Percentiles rank a stretch among this genome's conserved stretches.
Conservation (phyloP, 2,888 invertebrate species). For the Chouioia cunea region DNA sequence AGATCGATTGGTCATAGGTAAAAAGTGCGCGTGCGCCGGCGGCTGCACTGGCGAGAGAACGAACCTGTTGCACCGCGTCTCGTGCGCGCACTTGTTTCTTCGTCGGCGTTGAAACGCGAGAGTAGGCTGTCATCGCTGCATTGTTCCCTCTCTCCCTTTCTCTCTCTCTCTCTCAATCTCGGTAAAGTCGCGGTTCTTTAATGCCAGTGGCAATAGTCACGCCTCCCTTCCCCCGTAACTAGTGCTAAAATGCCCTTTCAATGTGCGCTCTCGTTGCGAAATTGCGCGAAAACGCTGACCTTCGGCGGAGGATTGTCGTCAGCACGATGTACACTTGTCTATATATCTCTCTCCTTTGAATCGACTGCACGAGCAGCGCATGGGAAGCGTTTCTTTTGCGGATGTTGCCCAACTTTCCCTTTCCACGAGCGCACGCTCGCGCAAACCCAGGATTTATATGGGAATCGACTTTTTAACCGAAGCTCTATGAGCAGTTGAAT, state of each 20-base stretch:
- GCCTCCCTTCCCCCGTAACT: no score
- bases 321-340: no score
- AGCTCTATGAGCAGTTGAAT: neutral
- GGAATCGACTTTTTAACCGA: neutral
- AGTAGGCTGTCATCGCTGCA: neutral
- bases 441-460: conserved; percentile 6
- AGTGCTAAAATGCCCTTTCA: no score
- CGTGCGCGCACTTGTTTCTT: conserved; percentile 21
- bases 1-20: conserved; percentile 28
- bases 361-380: no score
- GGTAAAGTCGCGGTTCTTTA: conserved; percentile 24
- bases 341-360: no score
- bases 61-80: conserved; percentile 36
- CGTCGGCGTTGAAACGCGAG: conserved; percentile 24
- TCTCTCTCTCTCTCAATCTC: no score
- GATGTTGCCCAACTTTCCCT: neutral
- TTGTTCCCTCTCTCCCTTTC: no score
- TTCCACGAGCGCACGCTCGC: neutral
- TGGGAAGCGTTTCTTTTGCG: neutral
- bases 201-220: conserved; percentile 29
- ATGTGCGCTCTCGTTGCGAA: neutral
- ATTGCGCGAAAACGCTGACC: conserved; percentile 19
- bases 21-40: neutral
- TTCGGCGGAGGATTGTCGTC: conserved; percentile 7
- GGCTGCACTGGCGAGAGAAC: no score